Percentiles rank a stretch among this genome's conserved stretches.
These are phyloP conservation scores for Parapsyche elsis DNA, from an alignment of 1,140 invertebrate genomes.

Conservation along the genomic window DNA sequence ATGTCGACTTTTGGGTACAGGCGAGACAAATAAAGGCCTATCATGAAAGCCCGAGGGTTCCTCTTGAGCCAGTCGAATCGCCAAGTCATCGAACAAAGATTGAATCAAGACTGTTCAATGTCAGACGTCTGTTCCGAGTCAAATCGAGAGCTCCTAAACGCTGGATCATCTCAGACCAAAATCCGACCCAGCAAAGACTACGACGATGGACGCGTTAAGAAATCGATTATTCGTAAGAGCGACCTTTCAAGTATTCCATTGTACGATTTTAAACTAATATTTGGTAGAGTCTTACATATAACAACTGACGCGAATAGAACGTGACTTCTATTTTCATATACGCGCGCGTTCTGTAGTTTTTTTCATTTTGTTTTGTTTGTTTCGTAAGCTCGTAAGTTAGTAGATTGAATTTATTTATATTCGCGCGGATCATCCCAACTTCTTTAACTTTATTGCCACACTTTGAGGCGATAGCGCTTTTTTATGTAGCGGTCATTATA, in stretches of 20 bases:
- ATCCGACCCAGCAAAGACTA: slow-evolving; percentile 14
- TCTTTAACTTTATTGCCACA: slow-evolving; percentile 24
- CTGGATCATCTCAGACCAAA: slow-evolving; percentile 11
- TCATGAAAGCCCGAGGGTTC: slow-evolving; percentile 11
- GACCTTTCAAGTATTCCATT: not conserved
- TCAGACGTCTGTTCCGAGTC: slow-evolving; percentile 50
- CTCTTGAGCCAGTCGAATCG: slow-evolving; percentile 23
- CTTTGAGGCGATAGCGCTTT: not conserved
- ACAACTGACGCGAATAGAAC: not conserved
- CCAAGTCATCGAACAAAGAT: slow-evolving; percentile 44
- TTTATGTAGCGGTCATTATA: not conserved
- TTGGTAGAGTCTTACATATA: too few species aligned
- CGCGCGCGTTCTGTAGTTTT: not conserved
- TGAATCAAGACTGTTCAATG: slow-evolving; percentile 47
- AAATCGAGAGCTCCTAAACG: slow-evolving; percentile 47
- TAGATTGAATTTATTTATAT: slow-evolving; percentile 30
- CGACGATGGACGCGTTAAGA: not conserved
- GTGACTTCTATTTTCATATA: not conserved
- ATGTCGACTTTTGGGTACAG: not conserved
- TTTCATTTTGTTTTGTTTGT: too few species aligned
- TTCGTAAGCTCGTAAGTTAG: not conserved
- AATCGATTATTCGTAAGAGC: slow-evolving; percentile 3
- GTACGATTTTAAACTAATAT: too few species aligned
- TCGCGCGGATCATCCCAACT: not conserved
- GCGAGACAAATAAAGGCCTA: slow-evolving; percentile 26